Evolutionary conservation across 1,140 invertebrate species (phyloP).

Genomic region (Acromyrmex heyeri): DNA sequence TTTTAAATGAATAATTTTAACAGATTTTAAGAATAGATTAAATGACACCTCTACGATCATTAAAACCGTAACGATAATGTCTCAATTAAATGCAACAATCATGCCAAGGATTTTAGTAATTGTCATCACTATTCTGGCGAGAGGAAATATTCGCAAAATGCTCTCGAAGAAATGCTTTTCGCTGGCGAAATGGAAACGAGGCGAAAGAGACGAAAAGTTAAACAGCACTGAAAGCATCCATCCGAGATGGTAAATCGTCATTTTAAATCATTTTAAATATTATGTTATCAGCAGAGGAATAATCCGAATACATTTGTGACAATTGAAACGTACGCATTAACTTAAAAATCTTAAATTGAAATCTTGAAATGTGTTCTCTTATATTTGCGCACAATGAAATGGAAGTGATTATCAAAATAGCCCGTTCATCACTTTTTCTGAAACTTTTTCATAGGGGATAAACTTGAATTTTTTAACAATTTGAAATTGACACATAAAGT

Average conservation of each 20-base stretch:
- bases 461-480: background rate
- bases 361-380: background rate
- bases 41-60: slow-evolving; percentile 10
- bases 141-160: slow-evolving; percentile 37
- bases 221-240: slow-evolving; percentile 27
- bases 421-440: background rate
- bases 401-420: background rate
- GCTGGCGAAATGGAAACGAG: slow-evolving; percentile 31
- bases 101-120: slow-evolving; percentile 55
- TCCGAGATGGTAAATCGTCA: slow-evolving; percentile 24
- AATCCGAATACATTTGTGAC: slow-evolving; percentile 32
- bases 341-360: slow-evolving; percentile 22
- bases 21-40: slow-evolving; percentile 9
- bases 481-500: background rate
- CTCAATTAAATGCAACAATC: slow-evolving; percentile 47
- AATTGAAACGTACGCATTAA: slow-evolving; percentile 10
- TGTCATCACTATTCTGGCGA: slow-evolving; percentile 11
- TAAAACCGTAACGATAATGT: slow-evolving; percentile 42
- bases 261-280: slow-evolving; percentile 42
- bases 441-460: background rate
- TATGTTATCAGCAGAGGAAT: slow-evolving; percentile 39
- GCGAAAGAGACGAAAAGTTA: slow-evolving; percentile 27
- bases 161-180: slow-evolving; percentile 21
- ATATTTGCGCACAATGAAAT: background rate
- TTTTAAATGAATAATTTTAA: slow-evolving; percentile 12